These are phyloP conservation scores for Scyliorhinus canicula DNA, from an alignment of 2,797 vertebrate species.

Conservation along the genomic window DNA sequence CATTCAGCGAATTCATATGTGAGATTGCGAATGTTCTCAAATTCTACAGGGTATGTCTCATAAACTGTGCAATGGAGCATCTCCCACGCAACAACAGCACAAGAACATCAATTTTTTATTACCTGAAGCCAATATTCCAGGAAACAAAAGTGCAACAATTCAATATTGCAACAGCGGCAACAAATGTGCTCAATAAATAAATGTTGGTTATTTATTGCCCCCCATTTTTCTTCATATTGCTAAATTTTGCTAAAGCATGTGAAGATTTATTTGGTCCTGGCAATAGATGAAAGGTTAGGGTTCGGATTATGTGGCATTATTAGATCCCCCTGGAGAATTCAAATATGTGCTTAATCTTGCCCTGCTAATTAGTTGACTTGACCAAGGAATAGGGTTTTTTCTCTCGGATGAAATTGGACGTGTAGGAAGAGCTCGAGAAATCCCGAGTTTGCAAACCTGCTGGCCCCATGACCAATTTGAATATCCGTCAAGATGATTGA, in stretches of 20 bases:
- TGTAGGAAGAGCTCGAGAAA: background rate
- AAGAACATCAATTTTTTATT: slow-evolving; percentile 26
- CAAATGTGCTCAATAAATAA: slow-evolving; percentile 32
- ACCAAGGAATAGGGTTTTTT: background rate
- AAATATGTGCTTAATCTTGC: background rate
- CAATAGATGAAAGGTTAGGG: background rate
- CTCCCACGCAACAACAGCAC: slow-evolving; percentile 18
- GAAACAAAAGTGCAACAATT: slow-evolving; percentile 20
- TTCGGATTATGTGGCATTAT: background rate
- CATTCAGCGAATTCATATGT: slow-evolving; percentile 26
- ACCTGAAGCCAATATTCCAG: slow-evolving; percentile 21
- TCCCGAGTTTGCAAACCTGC: background rate
- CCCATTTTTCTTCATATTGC: background rate
- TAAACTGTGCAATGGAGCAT: slow-evolving; percentile 18
- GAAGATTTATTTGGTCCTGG: background rate
- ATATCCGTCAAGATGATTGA: background rate
- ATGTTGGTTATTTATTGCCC: background rate
- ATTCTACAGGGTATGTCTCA: slow-evolving; percentile 6
- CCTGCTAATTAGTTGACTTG: background rate
- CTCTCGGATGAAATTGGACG: background rate
- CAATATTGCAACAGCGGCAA: slow-evolving; percentile 14
- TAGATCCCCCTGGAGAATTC: background rate
- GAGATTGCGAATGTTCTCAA: slow-evolving; percentile 13
- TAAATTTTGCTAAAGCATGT: background rate
- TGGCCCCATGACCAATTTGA: no score